Base-by-base conservation (phyloP, 2,797 vertebrate species). In the Fistularia commersonii region DNA sequence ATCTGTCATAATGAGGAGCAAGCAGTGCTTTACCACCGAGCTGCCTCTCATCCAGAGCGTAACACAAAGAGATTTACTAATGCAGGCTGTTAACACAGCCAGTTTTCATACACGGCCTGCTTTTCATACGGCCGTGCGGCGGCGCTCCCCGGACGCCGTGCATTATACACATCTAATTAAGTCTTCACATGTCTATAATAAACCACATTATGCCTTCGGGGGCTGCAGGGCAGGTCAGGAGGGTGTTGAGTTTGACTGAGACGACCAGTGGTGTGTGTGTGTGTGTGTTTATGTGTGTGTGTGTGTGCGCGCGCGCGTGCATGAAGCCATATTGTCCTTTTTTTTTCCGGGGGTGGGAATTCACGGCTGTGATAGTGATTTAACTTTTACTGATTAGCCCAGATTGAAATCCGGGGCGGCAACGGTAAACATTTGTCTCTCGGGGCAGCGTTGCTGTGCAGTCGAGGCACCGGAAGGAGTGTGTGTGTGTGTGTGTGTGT, bases 131-230 rank as follows among this genome's bases (percentile, higher is more conserved):
- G 72, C 76, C 33, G 48, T 67, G 69, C 74, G 69, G 72, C 61
- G 52, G 71, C 69, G 32, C 61, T 85, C 83, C 80, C 86, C 15
- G 74, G 85, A 78, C 76, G 55, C 49, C 74, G 52, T 67, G 77
- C 82, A 87, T 89, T 87, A 85, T 88, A 85, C 82, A 77, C 85
- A 82, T 83, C 85, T 88, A 87, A 89, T 88, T 88, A 87, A 87
- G 85, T 84, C 82, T 77, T 88, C 83, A 84, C 81, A 76, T 89
- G 81, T 85, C 77, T 79, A 82, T 85, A 88, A 87, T 87, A 84
- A 87, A 88, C 74, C 78, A 81, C 79, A 84, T 83, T 80, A 83
- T 84, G 72, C 83, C 84, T 76, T 60, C 61, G 85, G 82, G 23
- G 85, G 74, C 74, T 8, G 60, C 67, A 76, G 77, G 79, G 77